phyloP scores from a whole-genome alignment of 2,888 invertebrate species.

The Morpho achilles region DNA sequence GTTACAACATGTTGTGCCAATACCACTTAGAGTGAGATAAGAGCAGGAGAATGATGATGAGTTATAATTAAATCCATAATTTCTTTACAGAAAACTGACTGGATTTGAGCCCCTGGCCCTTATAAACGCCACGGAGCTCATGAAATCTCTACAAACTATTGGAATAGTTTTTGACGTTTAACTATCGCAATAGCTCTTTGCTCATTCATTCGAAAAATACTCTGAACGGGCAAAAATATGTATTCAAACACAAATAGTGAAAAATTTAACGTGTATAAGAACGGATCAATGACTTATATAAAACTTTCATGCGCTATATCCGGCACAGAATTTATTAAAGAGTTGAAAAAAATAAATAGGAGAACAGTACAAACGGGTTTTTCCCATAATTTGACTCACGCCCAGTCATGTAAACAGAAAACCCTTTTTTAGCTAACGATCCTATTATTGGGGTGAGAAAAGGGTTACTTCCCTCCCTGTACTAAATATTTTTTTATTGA shows the following conservation, averaged over 20 bases:
- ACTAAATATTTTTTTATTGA: no score
- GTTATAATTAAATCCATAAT: no score
- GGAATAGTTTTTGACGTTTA: background rate
- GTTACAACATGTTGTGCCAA: no score
- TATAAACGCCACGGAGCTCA: no score
- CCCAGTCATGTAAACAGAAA: background rate
- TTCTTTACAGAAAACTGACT: no score
- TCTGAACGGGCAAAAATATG: background rate
- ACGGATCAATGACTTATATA: background rate
- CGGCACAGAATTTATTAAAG: background rate
- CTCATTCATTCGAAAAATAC: slow-evolving; percentile 5
- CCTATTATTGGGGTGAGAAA: background rate
- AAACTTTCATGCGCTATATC: slow-evolving; percentile 3
- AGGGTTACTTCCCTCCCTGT: background rate
- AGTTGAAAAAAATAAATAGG: background rate
- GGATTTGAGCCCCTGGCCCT: no score
- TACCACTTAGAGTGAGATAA: no score
- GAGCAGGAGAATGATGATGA: no score
- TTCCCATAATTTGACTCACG: background rate
- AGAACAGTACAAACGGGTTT: slow-evolving; percentile 1
- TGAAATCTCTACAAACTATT: background rate
- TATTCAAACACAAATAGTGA: background rate
- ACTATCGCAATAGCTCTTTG: slow-evolving; percentile 6
- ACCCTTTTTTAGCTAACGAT: background rate
- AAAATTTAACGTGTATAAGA: background rate